A percentile compares a stretch with the other conserved stretches of the same genome.
These are phyloP conservation scores for Mactra quadrangularis DNA, from an alignment of 1,140 invertebrate species.

Conservation along the genomic window DNA sequence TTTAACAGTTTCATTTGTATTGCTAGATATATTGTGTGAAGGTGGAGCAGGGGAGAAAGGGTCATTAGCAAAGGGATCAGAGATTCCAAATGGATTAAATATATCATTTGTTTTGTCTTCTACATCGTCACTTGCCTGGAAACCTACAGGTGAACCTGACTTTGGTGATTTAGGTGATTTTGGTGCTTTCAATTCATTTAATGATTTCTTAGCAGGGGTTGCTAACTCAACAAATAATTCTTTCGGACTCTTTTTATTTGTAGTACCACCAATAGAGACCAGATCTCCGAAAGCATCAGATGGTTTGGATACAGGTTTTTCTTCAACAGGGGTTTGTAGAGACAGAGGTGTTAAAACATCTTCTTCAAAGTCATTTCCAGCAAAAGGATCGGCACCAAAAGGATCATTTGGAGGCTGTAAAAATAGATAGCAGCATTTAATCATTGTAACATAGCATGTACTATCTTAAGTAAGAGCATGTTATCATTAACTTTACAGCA, in stretches of 20 bases:
- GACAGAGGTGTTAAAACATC: conserved; percentile 61
- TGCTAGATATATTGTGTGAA: not conserved
- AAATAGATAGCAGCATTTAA: not conserved
- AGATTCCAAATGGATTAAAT: conserved; percentile 74
- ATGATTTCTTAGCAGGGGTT: conserved; percentile 71
- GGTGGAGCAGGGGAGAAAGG: conserved; percentile 15
- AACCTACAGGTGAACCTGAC: conserved; percentile 38
- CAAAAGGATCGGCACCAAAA: conserved; percentile 71
- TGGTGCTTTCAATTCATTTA: conserved; percentile 71
- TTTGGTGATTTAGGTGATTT: conserved; percentile 25
- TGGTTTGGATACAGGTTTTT: conserved; percentile 20
- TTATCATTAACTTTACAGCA: no score
- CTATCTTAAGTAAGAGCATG: no score
- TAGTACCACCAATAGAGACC: conserved; percentile 69
- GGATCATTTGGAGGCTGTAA: conserved; percentile 65
- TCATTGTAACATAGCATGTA: no score
- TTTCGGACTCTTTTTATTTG: conserved; percentile 67
- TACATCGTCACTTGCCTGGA: conserved; percentile 72
- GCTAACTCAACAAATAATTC: conserved; percentile 73
- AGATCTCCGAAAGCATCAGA: conserved; percentile 75
- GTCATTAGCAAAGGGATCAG: conserved; percentile 54
- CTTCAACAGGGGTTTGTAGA: conserved; percentile 29
- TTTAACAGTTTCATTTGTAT: conserved; percentile 1
- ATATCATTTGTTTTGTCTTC: conserved; percentile 37
- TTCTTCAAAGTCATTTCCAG: conserved; percentile 63